Percentiles rank a stretch among this genome's conserved stretches.
Conservation (phyloP, 2,888 invertebrate species). For the Agonopterix subpropinquella region DNA sequence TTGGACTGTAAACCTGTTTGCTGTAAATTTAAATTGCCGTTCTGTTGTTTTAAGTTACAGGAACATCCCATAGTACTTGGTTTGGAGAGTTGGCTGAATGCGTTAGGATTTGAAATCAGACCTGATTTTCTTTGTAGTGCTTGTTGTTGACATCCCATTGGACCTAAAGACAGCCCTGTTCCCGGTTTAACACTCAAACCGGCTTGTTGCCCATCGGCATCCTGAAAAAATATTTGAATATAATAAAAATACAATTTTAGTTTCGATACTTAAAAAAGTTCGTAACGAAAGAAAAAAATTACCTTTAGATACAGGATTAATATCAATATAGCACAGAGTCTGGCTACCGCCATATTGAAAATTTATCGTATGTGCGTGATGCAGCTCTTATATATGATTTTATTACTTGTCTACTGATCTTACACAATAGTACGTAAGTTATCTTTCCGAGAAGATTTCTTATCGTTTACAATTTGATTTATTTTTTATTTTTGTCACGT, state of each 20-base stretch:
- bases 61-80: not conserved
- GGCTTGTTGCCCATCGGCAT: not conserved
- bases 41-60: not conserved
- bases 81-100: not conserved
- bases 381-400: slow-evolving; percentile 37
- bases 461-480: not conserved
- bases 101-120: slow-evolving; percentile 2
- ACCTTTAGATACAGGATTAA: slow-evolving; percentile 26
- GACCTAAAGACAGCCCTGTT: not conserved
- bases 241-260: not conserved
- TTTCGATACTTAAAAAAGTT: not conserved
- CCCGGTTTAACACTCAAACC: not conserved
- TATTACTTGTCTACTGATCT: slow-evolving; percentile 34
- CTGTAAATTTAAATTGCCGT: not conserved
- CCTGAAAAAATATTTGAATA: not conserved
- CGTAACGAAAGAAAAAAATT: not conserved
- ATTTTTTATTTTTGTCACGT: not conserved
- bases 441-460: not conserved
- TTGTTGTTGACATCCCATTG: not conserved
- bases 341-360: slow-evolving; percentile 44
- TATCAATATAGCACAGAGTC: slow-evolving; percentile 28
- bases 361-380: slow-evolving; percentile 30
- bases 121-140: not conserved
- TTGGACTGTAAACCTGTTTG: slow-evolving; percentile 12
- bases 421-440: slow-evolving; percentile 20